These are phyloP conservation scores for Apotomis turbidana DNA, from an alignment of 2,888 invertebrate species.

Conservation along the genomic window DNA sequence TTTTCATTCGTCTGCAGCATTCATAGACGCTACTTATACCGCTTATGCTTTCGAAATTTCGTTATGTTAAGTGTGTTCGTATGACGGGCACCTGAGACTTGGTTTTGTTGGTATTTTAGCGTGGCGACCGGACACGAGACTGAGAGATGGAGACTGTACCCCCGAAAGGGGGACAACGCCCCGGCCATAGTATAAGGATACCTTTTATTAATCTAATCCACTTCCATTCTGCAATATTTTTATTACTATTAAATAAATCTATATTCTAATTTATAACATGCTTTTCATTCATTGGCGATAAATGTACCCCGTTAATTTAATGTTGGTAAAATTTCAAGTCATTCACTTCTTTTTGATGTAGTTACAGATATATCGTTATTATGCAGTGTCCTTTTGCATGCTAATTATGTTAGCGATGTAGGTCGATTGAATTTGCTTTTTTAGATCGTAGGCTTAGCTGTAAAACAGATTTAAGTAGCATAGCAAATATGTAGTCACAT, in stretches of 20 bases:
- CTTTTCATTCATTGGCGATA: slow-evolving; percentile 80
- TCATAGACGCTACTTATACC: slow-evolving; percentile 5
- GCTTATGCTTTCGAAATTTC: slow-evolving; percentile 33
- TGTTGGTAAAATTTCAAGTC: slow-evolving; percentile 65
- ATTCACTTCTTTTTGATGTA: slow-evolving; percentile 79
- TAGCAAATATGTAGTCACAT: not conserved
- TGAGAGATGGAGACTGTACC: slow-evolving; percentile 80
- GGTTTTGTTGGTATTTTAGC: slow-evolving; percentile 75
- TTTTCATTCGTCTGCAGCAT: slow-evolving; percentile 21
- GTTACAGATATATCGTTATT: slow-evolving; percentile 48
- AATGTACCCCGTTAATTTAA: slow-evolving; percentile 54
- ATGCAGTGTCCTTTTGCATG: slow-evolving; percentile 77
- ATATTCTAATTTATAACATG: slow-evolving; percentile 68
- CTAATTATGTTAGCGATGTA: slow-evolving; percentile 56
- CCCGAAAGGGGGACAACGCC: slow-evolving; percentile 74
- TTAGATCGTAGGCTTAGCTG: slow-evolving; percentile 14
- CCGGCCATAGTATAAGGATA: slow-evolving; percentile 81
- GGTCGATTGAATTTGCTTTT: slow-evolving; percentile 7
- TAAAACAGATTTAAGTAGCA: not conserved
- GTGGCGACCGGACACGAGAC: slow-evolving; percentile 73
- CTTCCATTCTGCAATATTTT: slow-evolving; percentile 61
- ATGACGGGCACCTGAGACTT: slow-evolving; percentile 12
- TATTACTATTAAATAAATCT: slow-evolving; percentile 72
- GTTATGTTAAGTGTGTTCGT: not conserved
- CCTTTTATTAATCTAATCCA: slow-evolving; percentile 45